Base-by-base conservation (phyloP, 2,113 vertebrate genomes). In the Trinectes maculatus region DNA sequence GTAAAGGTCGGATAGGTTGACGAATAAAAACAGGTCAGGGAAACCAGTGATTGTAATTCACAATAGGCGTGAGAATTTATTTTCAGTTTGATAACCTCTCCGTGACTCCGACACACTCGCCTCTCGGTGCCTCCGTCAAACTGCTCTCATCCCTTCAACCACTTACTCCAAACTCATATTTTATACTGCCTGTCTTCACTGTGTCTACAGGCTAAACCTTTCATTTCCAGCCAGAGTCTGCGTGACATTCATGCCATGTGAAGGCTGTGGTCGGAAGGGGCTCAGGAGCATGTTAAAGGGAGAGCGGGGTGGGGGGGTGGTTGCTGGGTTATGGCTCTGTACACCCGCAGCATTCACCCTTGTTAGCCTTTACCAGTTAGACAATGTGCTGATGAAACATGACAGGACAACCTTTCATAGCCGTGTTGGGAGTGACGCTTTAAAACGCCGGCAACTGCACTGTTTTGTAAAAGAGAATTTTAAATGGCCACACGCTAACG, bases 371-470 rank as follows among this genome's bases (percentile, higher is more conserved):
- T 90, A 80, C 79, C 80, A 84, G 87, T 81, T 80, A 84, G 81
- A 91, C 85, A 76, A 84, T 83, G 84, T 75, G 76, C 79, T 92
- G 90, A 93, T 92, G 85, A 84, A 90, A 93, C 87, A 90, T 92
- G 93, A 92, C 91, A 92, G 88, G 81, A 85, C 87, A 85, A 89
- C 88, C 91, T 92, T 92, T 90, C 87, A 84, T 85, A 78, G 87
- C 73, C 89, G 77, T 85, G 87, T 89, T 79, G 78, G 69, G 66
- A 74, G 74, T 62, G 83, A 85, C 56, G 59, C 80, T 83, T 72
- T 75, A 71, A 87, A 87, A 89, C 51, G 79, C 64, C 49, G 54
- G 59, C 63, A 71, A 87, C 70, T 71, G 80, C 76, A 64, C 73
- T 68, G 78, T 79, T 87, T 85, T 91, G 86, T 85, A 78, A 82